Evolutionary conservation across 2,113 vertebrate species (phyloP), one percentile per base, ranked within the genome.

Genomic region (Malurus cyaneus): DNA sequence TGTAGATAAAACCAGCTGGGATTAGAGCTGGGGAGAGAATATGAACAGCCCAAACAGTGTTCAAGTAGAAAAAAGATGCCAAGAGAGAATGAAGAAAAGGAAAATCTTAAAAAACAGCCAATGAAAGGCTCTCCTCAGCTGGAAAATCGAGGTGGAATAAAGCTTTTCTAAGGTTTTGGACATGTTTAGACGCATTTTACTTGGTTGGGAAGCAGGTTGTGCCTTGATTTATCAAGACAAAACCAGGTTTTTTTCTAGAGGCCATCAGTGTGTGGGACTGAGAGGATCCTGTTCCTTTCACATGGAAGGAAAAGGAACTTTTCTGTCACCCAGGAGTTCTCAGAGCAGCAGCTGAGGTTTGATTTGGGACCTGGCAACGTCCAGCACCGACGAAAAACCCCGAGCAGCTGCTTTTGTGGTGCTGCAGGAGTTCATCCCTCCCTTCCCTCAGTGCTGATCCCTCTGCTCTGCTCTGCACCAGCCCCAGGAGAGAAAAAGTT

Each of bases 381-480:
- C 53, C 34, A 15, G 0, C 17, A 7, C 18, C 6, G 5, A 9
- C 1, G 1, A 11, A 12, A 24, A 18, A 3, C 21, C 9, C 9
- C 0, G 3, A 36, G 44, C 0, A 46, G 78, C 52, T 16, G 32
- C 28, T 54, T 5, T 32, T 11, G 31, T 1, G 34, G 15, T 25
- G 5, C 17, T 6, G 49, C 21, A 31, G 57, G 0, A 0, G 29
- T 13, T 52, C 39, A 8, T 12, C 60, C 56, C 32, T 52, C 60
- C 56, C 32, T 52, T 17, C 44, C 36, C 49, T 21, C 5, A 1
- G 29, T 2, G 1, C 26, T 1, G 3, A 4, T 23, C 44, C 28
- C n/a, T 24, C 50, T 8, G 0, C 50, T 34, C 65, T 1, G 5
- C 11, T 8, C 11, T 1, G 3, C 32, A 11, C 2, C 82, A 9